A percentile compares a stretch with the other conserved stretches of the same genome.
These are phyloP conservation scores for Podargus strigoides DNA, from an alignment of 2,797 vertebrate species.

Conservation along the genomic window DNA sequence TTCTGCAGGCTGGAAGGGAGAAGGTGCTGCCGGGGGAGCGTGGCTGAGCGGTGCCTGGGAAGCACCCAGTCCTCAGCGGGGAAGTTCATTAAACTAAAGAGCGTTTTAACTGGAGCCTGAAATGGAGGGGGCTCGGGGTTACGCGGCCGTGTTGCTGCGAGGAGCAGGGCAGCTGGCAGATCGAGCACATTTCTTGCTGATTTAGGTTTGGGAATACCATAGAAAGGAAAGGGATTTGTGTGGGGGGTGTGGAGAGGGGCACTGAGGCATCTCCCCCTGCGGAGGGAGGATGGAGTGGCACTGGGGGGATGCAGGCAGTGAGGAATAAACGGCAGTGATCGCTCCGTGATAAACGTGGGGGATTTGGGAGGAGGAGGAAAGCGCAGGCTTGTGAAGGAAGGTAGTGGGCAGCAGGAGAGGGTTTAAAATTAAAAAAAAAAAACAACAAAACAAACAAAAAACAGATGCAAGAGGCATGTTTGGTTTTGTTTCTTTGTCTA, in stretches of 20 bases:
- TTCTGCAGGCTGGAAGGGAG: neutral
- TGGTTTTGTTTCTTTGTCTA: constrained; percentile 18
- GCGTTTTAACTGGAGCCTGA: too few species aligned
- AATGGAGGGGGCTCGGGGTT: neutral
- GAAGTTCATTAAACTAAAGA: too few species aligned
- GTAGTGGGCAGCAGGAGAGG: neutral
- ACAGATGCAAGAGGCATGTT: neutral
- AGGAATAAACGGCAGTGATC: neutral
- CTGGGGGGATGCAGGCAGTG: neutral
- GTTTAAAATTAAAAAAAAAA: neutral
- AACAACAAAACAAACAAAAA: neutral
- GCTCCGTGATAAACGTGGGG: neutral
- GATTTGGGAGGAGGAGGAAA: neutral
- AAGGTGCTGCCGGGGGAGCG: neutral
- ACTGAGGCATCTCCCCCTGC: neutral
- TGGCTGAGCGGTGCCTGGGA: too few species aligned
- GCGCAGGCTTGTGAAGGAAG: neutral
- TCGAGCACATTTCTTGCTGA: rapidly evolving
- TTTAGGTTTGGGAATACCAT: neutral
- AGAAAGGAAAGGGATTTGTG: neutral
- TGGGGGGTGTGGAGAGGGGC: neutral
- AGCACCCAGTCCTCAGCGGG: too few species aligned
- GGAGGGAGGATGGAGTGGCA: neutral
- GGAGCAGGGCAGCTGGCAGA: neutral
- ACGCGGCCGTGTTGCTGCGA: neutral